Conservation (phyloP, 64 coral and sea anemone genomes). For the Porites australiensis region DNA sequence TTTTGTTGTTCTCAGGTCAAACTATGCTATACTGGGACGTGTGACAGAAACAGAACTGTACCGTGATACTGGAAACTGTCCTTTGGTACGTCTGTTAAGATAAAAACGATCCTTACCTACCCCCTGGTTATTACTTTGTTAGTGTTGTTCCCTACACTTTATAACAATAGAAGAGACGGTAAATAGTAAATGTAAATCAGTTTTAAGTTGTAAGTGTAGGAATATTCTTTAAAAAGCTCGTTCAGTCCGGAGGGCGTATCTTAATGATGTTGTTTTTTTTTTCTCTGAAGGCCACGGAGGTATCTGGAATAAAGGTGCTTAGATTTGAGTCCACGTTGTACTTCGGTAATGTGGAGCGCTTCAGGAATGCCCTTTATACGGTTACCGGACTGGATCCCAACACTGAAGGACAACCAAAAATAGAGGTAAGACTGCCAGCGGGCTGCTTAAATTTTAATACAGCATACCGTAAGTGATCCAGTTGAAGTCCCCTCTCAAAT, state of each 20-base stretch:
- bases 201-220: too few species aligned
- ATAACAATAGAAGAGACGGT: too few species aligned
- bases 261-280: not conserved
- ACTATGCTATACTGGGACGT: constrained; percentile 66
- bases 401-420: not conserved
- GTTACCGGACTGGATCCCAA: constrained; percentile 44
- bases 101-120: not conserved
- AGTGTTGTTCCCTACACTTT: too few species aligned
- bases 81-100: not conserved
- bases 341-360: constrained; percentile 84
- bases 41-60: constrained; percentile 75
- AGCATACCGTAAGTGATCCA: too few species aligned
- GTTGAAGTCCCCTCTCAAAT: too few species aligned
- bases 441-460: too few species aligned
- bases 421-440: not conserved
- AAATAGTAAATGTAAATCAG: too few species aligned
- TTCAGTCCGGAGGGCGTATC: too few species aligned
- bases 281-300: constrained; percentile 65
- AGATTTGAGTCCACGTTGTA: constrained; percentile 87
- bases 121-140: too few species aligned
- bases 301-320: constrained; percentile 81
- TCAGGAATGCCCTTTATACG: constrained; percentile 52
- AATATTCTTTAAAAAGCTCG: too few species aligned
- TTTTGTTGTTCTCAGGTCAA: constrained; percentile 53
- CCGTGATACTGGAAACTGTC: constrained; percentile 58